phyloP scores from a whole-genome alignment of 2,888 invertebrate species.

The Melinaea menophilus region DNA sequence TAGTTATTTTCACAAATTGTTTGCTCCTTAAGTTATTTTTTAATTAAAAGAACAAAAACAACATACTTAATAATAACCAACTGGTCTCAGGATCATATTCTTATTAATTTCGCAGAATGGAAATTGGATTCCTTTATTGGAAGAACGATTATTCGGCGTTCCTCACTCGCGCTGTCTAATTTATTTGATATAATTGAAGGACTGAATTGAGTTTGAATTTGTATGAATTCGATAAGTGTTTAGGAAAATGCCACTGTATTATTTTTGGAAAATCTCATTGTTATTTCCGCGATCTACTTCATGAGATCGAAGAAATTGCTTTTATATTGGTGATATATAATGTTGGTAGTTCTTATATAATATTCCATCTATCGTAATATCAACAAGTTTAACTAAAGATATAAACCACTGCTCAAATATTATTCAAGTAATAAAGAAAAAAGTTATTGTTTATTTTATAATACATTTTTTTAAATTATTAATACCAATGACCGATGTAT shows the following conservation, averaged over 20 bases:
- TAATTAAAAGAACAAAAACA: not conserved
- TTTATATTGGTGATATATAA: not conserved
- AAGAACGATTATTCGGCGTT: conserved; percentile 57
- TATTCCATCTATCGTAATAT: too few relatives aligned
- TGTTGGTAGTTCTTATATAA: too few relatives aligned
- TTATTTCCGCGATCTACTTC: too few relatives aligned
- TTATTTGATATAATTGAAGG: conserved; percentile 62
- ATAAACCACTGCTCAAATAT: too few relatives aligned
- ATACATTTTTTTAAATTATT: too few relatives aligned
- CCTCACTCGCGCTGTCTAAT: conserved; percentile 53
- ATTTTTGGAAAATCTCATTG: not conserved
- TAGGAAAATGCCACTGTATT: conserved; percentile 1
- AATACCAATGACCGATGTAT: too few relatives aligned
- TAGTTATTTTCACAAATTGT: too few relatives aligned
- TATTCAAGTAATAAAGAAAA: too few relatives aligned
- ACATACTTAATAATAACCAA: not conserved
- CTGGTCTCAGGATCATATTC: conserved; percentile 26
- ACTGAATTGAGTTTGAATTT: conserved; percentile 32
- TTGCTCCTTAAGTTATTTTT: not conserved
- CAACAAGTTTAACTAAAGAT: too few relatives aligned
- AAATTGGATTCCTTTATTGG: conserved; percentile 54
- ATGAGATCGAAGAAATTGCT: not conserved
- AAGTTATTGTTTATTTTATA: too few relatives aligned
- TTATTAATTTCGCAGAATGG: conserved; percentile 38
- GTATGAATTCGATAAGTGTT: conserved; percentile 13